Evolutionary conservation across 2,113 vertebrate species (phyloP).

Genomic region (Anseranas semipalmata): DNA sequence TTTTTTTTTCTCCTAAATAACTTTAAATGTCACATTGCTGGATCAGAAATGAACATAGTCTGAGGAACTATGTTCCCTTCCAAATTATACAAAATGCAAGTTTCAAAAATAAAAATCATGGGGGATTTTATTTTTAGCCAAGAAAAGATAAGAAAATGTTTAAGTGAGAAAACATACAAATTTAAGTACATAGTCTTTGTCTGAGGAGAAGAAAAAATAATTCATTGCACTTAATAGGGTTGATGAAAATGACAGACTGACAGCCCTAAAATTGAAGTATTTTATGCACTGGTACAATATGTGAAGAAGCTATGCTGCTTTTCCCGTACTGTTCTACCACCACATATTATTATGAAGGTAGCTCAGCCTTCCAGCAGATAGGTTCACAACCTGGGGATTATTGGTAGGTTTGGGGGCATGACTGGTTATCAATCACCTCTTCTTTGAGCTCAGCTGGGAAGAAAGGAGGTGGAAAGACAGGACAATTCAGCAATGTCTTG

Average conservation of each 20-base stretch:
- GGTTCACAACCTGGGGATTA: background rate
- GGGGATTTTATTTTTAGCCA: background rate
- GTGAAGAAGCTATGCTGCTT: background rate
- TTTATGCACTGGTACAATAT: background rate
- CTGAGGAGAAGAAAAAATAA: background rate
- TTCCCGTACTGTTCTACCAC: background rate
- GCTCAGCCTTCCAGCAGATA: background rate
- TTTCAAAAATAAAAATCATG: background rate
- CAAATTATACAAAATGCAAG: background rate
- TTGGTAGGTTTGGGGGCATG: background rate
- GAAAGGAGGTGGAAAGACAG: background rate
- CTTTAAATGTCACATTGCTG: background rate
- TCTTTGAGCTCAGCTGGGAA: background rate
- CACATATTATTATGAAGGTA: background rate
- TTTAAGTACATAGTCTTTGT: background rate
- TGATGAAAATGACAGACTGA: background rate
- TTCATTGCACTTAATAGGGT: background rate
- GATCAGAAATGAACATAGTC: background rate
- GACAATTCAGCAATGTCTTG: background rate
- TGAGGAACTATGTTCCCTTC: background rate
- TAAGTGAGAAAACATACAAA: background rate
- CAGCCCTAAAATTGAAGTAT: background rate
- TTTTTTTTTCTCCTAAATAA: background rate
- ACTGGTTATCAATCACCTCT: background rate
- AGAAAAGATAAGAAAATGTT: background rate